Conservation (phyloP, 2,113 vertebrate species). For the Ammodytes dubius region DNA sequence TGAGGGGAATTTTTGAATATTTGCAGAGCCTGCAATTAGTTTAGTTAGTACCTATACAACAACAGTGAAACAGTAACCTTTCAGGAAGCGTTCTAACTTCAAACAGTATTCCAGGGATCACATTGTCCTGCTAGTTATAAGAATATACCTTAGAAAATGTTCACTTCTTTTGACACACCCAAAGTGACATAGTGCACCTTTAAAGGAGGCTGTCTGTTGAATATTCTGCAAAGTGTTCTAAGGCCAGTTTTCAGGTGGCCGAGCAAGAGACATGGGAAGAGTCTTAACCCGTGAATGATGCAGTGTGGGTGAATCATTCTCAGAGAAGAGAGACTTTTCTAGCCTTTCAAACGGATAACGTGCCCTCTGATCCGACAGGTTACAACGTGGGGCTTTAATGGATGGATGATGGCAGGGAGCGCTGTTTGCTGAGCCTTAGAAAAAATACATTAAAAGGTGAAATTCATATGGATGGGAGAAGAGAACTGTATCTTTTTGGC, state of each 20-base stretch:
- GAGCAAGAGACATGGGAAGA: slow-evolving; percentile 15
- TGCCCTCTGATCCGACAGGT: slow-evolving; percentile 38
- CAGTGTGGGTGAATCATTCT: slow-evolving; percentile 2
- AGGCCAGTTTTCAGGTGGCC: neutral
- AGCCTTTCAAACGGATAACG: slow-evolving; percentile 23
- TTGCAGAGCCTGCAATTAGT: too few species aligned
- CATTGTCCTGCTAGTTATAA: too few species aligned
- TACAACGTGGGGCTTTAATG: neutral
- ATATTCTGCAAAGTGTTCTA: neutral
- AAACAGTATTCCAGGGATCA: too few species aligned
- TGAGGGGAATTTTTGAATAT: too few species aligned
- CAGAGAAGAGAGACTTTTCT: slow-evolving; percentile 21
- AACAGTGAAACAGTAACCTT: too few species aligned
- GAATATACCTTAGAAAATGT: too few species aligned
- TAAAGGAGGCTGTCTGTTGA: neutral
- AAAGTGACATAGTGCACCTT: too few species aligned
- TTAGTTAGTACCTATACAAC: too few species aligned
- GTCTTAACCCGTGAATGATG: neutral
- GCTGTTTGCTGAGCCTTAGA: slow-evolving; percentile 32
- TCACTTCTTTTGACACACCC: too few species aligned
- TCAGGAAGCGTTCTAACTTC: too few species aligned
- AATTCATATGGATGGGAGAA: slow-evolving; percentile 6
- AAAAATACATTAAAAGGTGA: slow-evolving; percentile 7
- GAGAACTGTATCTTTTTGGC: neutral
- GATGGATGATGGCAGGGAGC: slow-evolving; percentile 37